A percentile compares a stretch with the other conserved stretches of the same genome.
Conservation (phyloP, 1,140 invertebrate species). For the Drosophila bocqueti region DNA sequence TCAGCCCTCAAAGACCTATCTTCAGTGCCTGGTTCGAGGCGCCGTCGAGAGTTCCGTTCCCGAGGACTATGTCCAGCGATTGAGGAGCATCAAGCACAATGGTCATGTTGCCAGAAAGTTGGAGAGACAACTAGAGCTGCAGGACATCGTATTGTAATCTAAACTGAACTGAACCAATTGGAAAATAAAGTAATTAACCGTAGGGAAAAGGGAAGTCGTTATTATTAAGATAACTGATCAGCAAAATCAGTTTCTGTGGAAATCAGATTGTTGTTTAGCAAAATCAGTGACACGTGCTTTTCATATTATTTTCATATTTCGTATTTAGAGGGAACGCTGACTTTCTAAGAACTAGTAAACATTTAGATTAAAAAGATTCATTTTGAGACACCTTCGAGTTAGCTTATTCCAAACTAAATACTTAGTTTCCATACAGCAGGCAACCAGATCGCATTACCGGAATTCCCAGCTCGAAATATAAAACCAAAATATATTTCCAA, state of each 20-base stretch:
- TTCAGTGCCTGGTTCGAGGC: constrained; percentile 73
- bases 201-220: not conserved
- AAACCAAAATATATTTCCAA: not conserved
- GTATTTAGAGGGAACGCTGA: too few species aligned
- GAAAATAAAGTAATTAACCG: not conserved
- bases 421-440: constrained; percentile 11
- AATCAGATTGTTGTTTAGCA: not conserved
- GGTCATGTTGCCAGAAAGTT: constrained; percentile 28
- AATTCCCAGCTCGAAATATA: not conserved
- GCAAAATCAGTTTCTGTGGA: not conserved
- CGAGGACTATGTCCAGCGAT: constrained; percentile 51
- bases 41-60: constrained; percentile 71
- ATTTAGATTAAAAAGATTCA: too few species aligned
- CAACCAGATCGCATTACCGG: not conserved
- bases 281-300: not conserved
- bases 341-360: too few species aligned
- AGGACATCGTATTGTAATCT: constrained; percentile 23
- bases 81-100: constrained; percentile 70
- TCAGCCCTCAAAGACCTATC: constrained; percentile 75
- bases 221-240: not conserved
- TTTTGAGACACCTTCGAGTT: too few species aligned
- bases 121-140: constrained; percentile 52
- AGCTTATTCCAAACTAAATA: not conserved
- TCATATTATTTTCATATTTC: too few species aligned
- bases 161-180: too few species aligned